Base-by-base conservation (phyloP, 1,140 invertebrate species). In the Zelostemma sp. region DNA sequence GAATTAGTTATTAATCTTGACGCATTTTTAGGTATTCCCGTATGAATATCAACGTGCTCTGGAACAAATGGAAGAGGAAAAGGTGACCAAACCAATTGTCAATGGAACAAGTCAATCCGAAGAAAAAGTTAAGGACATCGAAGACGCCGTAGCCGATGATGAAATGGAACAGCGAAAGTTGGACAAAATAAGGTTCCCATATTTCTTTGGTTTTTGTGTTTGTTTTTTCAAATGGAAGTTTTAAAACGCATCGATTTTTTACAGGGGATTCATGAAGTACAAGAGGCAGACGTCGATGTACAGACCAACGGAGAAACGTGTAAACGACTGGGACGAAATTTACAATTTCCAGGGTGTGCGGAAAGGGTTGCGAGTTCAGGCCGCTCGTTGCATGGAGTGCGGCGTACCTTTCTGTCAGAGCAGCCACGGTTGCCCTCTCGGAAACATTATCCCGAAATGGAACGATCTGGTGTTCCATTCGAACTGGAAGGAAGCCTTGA, bases 371-470 rank as follows among this genome's bases (percentile, higher is more conserved):
- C 88, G 92, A 45, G 89, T 93, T 0, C 97, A 99, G 85, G 97
- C 97, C 8, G 97, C 97, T 0, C 89, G 97, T 9, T 99, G 98
- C 84, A 99, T 99, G 98, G 97, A 99, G 74, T 99, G 98, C 86
- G 98, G 98, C 17, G 96, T 99, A 17, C 98, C 98, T 6, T 99
- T 99, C 86, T 99, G 98, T 82, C 97, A 99, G 86, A 96, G 95
- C 25, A 93, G 93, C 71, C 94, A 98, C 79, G 97, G 97, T 46
- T 99, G 98, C 86, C 97, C 98, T 1, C 88, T 99, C 11, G 97
- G 96, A 40, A 99, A 99, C 81, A 97, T 99, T 57, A 99, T 99
- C 78, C 98, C 98, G 16, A 98, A 98, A 86, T 99, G 97, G 96
- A 99, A 99, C 85, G 95, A 99, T 83, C 89, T 99, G 0, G 89